Evolutionary conservation across 2,113 vertebrate genomes (phyloP), one percentile per base, ranked within the genome.

Genomic region (Riparia riparia): DNA sequence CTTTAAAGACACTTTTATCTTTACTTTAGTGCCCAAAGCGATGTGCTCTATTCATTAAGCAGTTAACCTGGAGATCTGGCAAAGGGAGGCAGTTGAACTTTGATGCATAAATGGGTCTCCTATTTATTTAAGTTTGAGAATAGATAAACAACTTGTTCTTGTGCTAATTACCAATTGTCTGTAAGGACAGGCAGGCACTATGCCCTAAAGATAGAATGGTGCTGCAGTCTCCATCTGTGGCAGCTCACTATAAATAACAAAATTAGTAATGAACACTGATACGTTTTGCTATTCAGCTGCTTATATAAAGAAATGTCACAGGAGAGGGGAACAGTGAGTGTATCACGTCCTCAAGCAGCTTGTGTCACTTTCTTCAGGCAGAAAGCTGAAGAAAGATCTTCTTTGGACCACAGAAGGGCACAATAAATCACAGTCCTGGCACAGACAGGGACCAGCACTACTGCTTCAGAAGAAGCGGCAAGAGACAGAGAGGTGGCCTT

Each of bases 111-210:
- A 90, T 65, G 47, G 37, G 65, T 81, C 15, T 94, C 17, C 34
- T 90, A 86, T 92, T 96, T 95, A 66, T 91, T 95, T 91, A 68
- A 89, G 74, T 92, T 91, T 90, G n/a, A 96, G 92, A 93, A 84
- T 22, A 93, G 57, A 85, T 82, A 95, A 96, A 96, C 81, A 93
- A 93, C 76, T 83, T 96, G 88, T 90, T 95, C 81, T 93, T 92
- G 72, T 86, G 72, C 78, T 95, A 97, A 96, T 92, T 94, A 92
- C 88, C 89, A 95, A 88, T 96, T 97, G 94, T 96, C 41, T 93
- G 65, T 58, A 88, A 5, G 64, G 78, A 86, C 71, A 92, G 61
- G 81, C 84, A 90, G 78, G 71, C 50, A 6, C 71, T 96, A 91
- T 4, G 2, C 77, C 90, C 95, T 92, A 86, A 97, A 97, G 92